Evolutionary conservation across 2,888 invertebrate species (phyloP).

Genomic region (Zootermopsis nevadensis): DNA sequence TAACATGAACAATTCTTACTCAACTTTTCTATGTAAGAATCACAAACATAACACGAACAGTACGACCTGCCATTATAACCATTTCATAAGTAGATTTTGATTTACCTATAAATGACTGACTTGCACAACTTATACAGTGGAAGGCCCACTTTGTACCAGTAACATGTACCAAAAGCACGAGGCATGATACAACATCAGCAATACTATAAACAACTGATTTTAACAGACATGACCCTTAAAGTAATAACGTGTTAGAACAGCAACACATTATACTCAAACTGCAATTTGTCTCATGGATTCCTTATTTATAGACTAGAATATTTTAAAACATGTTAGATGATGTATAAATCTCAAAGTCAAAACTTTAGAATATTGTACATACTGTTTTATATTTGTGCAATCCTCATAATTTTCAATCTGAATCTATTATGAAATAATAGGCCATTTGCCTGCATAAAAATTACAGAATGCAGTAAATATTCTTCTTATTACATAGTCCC

Average conservation of each 20-base stretch:
- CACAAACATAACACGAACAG: not conserved
- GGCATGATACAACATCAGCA: slow-evolving; percentile 7
- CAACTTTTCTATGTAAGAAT: too few species aligned
- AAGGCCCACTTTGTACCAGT: not conserved
- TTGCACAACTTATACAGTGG: not conserved
- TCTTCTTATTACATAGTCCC: slow-evolving; percentile 4
- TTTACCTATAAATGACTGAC: slow-evolving; percentile 4
- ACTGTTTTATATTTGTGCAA: slow-evolving; percentile 51
- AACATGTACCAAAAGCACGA: not conserved
- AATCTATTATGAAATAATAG: slow-evolving; percentile 37
- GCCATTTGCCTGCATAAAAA: slow-evolving; percentile 36
- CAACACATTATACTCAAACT: slow-evolving; percentile 15
- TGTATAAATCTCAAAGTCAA: slow-evolving; percentile 50
- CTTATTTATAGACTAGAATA: slow-evolving; percentile 37
- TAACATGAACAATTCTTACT: too few species aligned
- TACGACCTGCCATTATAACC: not conserved
- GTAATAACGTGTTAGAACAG: slow-evolving; percentile 19
- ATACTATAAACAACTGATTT: slow-evolving; percentile 24
- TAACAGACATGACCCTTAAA: not conserved
- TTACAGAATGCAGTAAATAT: slow-evolving; percentile 35
- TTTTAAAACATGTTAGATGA: slow-evolving; percentile 41
- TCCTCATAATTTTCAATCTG: slow-evolving; percentile 29
- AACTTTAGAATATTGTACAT: slow-evolving; percentile 54
- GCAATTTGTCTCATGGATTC: not conserved
- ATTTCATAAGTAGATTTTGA: too few species aligned